phyloP scores from a whole-genome alignment of 2,113 vertebrate genomes.

The human region DNA sequence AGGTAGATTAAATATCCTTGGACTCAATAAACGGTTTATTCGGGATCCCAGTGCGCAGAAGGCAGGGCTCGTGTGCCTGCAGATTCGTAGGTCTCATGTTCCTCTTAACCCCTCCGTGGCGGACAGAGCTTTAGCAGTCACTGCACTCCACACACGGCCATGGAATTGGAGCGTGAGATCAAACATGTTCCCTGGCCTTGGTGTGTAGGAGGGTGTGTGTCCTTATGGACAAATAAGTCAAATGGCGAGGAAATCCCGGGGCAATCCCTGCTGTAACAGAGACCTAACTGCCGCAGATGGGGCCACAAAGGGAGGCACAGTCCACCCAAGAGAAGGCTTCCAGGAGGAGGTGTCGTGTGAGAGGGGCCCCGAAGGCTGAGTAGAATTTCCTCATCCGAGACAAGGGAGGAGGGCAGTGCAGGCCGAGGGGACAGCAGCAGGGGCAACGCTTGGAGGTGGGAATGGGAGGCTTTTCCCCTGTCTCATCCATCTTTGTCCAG shows the following conservation, averaged over 20 bases:
- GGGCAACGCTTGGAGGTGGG: no score
- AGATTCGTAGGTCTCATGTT: accelerated
- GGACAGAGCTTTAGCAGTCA: neutral
- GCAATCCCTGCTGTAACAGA: accelerated
- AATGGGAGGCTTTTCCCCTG: accelerated
- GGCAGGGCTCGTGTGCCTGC: no score
- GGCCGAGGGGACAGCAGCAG: neutral
- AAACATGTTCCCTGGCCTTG: neutral
- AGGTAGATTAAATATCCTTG: neutral
- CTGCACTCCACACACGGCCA: accelerated
- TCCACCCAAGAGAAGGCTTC: neutral
- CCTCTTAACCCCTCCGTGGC: accelerated
- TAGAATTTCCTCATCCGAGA: neutral
- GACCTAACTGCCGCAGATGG: accelerated
- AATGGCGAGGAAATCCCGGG: neutral
- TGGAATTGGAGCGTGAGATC: accelerated
- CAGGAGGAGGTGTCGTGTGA: accelerated
- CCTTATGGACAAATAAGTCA: neutral
- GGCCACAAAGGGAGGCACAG: neutral
- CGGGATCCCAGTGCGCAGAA: accelerated
- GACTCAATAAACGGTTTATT: neutral
- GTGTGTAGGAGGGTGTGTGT: no score
- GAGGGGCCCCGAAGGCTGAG: neutral
- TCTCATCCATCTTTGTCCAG: no score
- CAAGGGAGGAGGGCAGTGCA: neutral